Percentiles rank a stretch among this genome's conserved stretches.
phyloP scores from a whole-genome alignment of 2,888 invertebrate species.

The Cabera pusaria region DNA sequence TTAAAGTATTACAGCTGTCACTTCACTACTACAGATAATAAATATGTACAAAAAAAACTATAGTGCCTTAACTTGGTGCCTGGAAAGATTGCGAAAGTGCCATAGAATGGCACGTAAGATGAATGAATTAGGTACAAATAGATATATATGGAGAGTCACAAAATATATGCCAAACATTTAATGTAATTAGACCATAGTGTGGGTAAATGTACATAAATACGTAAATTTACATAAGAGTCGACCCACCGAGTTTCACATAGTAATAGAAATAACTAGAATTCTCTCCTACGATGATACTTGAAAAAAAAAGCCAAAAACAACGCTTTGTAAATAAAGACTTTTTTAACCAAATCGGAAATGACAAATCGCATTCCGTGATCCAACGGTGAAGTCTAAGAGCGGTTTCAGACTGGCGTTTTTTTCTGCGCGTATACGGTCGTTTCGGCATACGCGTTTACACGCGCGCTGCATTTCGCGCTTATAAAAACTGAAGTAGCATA shows the following conservation, averaged over 20 bases:
- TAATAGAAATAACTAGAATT: conserved; percentile 37
- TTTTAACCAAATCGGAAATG: conserved; percentile 28
- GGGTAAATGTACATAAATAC: conserved; percentile 61
- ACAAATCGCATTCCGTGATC: no score
- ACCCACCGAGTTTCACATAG: conserved; percentile 69
- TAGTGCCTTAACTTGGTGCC: conserved; percentile 71
- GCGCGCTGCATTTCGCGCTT: no score
- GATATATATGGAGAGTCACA: conserved; percentile 73
- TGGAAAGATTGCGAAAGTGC: conserved; percentile 53
- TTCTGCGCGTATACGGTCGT: no score
- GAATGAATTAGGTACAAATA: conserved; percentile 65
- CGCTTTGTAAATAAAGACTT: conserved; percentile 73
- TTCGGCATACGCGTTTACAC: no score
- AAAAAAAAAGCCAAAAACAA: conserved; percentile 73
- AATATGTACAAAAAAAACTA: conserved; percentile 44
- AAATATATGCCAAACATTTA: conserved; percentile 79
- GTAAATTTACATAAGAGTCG: conserved; percentile 54
- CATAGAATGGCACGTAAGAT: conserved; percentile 56
- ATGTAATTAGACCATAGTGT: conserved; percentile 54
- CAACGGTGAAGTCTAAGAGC: no score
- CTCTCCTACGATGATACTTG: conserved; percentile 68
- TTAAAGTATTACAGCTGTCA: no score
- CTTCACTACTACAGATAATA: neutral
- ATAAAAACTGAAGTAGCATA: no score
- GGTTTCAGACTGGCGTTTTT: no score